Conservation (phyloP, 2,797 vertebrate genomes). For the Phrynocephalus vlangalii region DNA sequence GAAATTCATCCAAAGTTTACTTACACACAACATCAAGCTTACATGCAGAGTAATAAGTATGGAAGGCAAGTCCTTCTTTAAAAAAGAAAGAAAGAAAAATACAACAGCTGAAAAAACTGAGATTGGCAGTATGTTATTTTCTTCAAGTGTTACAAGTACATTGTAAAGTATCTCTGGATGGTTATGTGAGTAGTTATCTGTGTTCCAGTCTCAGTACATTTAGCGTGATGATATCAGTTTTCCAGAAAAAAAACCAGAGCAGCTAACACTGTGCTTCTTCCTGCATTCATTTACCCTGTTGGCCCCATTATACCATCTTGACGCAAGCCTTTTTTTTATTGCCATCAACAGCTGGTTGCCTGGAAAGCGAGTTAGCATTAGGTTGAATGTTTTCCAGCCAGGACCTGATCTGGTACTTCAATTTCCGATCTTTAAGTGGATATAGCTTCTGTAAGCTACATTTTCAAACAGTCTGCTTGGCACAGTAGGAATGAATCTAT, state of each 20-base stretch:
- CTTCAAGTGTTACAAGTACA: neutral
- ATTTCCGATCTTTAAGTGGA: neutral
- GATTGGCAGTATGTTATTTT: neutral
- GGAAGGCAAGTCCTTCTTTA: too few species aligned
- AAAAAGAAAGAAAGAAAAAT: neutral
- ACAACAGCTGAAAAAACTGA: neutral
- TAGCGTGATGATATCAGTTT: neutral
- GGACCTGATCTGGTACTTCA: neutral
- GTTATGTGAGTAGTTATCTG: neutral
- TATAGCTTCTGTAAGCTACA: neutral
- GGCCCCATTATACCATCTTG: neutral
- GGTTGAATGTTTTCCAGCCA: neutral
- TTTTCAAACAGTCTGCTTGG: neutral
- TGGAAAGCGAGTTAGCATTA: neutral
- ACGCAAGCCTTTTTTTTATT: neutral
- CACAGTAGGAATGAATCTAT: neutral
- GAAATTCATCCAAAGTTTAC: neutral
- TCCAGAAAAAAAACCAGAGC: neutral
- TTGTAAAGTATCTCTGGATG: neutral
- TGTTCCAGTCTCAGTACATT: neutral
- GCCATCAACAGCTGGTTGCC: neutral
- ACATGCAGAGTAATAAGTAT: neutral
- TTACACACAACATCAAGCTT: neutral
- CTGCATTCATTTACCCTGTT: neutral
- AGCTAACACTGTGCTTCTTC: neutral